A percentile compares a stretch with the other conserved stretches of the same genome.
Conservation (phyloP, 2,888 invertebrate species). For the Nomada hirtipes region DNA sequence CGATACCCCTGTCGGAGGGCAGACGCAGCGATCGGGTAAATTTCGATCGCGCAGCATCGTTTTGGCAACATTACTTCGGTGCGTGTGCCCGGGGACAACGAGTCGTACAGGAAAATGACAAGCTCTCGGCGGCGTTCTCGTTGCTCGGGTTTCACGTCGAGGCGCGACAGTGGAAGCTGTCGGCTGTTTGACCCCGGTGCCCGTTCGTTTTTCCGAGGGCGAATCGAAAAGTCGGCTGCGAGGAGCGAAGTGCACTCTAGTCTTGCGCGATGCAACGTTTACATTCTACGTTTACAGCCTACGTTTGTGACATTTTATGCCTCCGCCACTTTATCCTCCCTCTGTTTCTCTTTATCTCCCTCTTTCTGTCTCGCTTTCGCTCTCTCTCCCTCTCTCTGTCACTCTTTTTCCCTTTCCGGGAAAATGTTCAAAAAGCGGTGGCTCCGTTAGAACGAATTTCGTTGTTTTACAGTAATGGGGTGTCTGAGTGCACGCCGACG, state of each 20-base stretch:
- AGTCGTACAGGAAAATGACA: neutral
- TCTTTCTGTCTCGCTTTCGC: too few species aligned
- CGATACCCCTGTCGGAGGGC: too few species aligned
- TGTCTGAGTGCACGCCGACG: slow-evolving; percentile 22
- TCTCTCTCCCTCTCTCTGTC: too few species aligned
- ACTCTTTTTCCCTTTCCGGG: slow-evolving; percentile 3
- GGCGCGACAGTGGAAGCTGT: slow-evolving; percentile 15
- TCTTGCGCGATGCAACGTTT: slow-evolving; percentile 38
- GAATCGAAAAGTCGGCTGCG: slow-evolving; percentile 58
- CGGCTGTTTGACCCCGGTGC: slow-evolving; percentile 13
- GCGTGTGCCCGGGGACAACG: neutral
- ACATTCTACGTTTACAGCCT: slow-evolving; percentile 44
- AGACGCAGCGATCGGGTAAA: slow-evolving; percentile 7
- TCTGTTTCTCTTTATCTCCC: too few species aligned
- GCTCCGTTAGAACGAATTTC: slow-evolving; percentile 40
- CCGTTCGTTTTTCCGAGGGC: slow-evolving; percentile 40
- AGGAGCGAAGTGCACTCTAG: slow-evolving; percentile 33
- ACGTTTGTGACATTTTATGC: slow-evolving; percentile 44
- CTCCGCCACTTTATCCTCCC: slow-evolving; percentile 23
- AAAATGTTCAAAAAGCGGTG: slow-evolving; percentile 34
- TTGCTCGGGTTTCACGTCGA: neutral
- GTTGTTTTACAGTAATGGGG: slow-evolving; percentile 37
- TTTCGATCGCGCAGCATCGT: neutral
- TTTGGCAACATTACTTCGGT: neutral
- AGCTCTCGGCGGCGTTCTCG: slow-evolving; percentile 3